Evolutionary conservation across 2,797 vertebrate species (phyloP).

Genomic region (Melanotaenia boesemani): DNA sequence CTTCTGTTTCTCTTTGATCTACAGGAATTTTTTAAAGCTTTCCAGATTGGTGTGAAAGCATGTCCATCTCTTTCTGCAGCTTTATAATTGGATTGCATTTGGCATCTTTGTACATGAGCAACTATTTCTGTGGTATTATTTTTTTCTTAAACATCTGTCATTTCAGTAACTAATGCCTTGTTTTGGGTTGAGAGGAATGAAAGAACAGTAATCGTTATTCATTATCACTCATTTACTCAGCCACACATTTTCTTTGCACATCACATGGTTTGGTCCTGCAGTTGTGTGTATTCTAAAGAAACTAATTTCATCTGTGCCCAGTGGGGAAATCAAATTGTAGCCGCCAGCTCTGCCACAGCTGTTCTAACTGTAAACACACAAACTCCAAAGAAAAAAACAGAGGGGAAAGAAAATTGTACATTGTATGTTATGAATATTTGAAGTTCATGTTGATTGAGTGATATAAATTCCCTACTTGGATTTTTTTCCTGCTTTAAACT

Average conservation of each 20-base stretch:
- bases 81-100: too few relatives aligned
- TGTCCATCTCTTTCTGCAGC: too few relatives aligned
- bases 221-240: not conserved
- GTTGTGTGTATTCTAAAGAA: conserved; percentile 18
- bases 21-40: too few relatives aligned
- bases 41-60: too few relatives aligned
- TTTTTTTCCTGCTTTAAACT: too few relatives aligned
- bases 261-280: conserved; percentile 3
- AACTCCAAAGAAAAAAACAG: conserved; percentile 3
- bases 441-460: conserved; percentile 49
- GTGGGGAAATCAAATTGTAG: conserved; percentile 48
- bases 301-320: conserved; percentile 37
- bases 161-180: not conserved
- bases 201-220: not conserved
- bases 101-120: not conserved
- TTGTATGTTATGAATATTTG: conserved; percentile 17
- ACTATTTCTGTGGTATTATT: not conserved
- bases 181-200: not conserved
- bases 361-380: conserved; percentile 38
- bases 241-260: conserved; percentile 13
- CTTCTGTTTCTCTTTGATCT: too few relatives aligned
- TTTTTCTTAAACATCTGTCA: not conserved
- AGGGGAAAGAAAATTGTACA: conserved; percentile 29
- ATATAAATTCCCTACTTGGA: conserved; percentile 41
- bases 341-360: conserved; percentile 24